These are phyloP conservation scores for human (Homo sapiens) DNA, from an alignment of 2,113 vertebrate species.

Conservation along the genomic window GRCh38 chr18:35006001-35006500, in stretches of 20 bases:
- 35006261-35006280: not conserved
- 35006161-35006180: conserved; percentile 86
- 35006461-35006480: not conserved
- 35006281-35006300: not conserved
- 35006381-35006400: conserved; percentile 35
- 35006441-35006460: not conserved
- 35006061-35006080: conserved; percentile 14
- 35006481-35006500: not conserved
- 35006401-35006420: conserved; percentile 10
- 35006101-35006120: not conserved
- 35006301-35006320: not conserved
- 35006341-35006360: not conserved
- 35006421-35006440: not conserved
- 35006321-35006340: not conserved
- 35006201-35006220: conserved; percentile 9
- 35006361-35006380: not conserved
- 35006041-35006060: not conserved
- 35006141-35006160: conserved; percentile 65
- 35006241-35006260: not conserved
- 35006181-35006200: conserved; percentile 82
- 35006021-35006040: not conserved
- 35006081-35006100: not conserved
- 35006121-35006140: not conserved
- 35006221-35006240: not conserved
- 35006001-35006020: not conserved